Evolutionary conservation across 2,888 invertebrate species (phyloP).

Genomic region (Macaria notata): DNA sequence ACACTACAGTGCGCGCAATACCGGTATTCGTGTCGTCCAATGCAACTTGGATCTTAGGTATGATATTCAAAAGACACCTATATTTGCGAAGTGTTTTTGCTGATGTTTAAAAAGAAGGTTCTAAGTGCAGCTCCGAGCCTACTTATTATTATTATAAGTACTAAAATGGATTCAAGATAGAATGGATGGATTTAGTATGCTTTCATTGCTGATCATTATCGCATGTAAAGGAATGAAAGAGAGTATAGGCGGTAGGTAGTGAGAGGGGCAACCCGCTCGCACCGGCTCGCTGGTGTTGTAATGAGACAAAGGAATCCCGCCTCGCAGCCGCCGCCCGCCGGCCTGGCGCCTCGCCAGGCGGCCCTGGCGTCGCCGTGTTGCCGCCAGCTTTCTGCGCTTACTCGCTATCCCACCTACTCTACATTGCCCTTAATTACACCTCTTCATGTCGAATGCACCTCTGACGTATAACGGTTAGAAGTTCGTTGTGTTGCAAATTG

Average conservation of each 20-base stretch:
- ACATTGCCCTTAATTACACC: constrained; percentile 19
- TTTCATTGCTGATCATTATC: too few species aligned
- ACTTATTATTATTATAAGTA: neutral
- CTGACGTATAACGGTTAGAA: neutral
- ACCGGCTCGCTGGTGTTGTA: constrained; percentile 54
- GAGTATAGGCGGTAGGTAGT: too few species aligned
- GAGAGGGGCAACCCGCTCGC: constrained; percentile 4
- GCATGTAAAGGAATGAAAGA: too few species aligned
- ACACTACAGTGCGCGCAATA: constrained; percentile 32
- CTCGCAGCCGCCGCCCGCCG: constrained; percentile 76
- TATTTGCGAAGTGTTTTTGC: too few species aligned
- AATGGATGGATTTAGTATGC: too few species aligned
- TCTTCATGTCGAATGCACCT: constrained; percentile 3
- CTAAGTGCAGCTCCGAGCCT: too few species aligned
- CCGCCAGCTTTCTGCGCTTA: constrained; percentile 63
- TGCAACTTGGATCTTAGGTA: constrained; percentile 20
- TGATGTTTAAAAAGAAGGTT: too few species aligned
- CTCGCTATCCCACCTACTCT: constrained; percentile 28
- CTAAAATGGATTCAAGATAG: too few species aligned
- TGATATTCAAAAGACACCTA: constrained; percentile 27
- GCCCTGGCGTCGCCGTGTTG: constrained; percentile 76
- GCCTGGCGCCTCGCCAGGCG: constrained; percentile 81
- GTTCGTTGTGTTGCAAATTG: too few species aligned
- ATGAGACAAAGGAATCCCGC: constrained; percentile 82
- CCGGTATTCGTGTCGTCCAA: constrained; percentile 28